Base-by-base conservation (phyloP, 2,113 vertebrate species). In the Caretta caretta region DNA sequence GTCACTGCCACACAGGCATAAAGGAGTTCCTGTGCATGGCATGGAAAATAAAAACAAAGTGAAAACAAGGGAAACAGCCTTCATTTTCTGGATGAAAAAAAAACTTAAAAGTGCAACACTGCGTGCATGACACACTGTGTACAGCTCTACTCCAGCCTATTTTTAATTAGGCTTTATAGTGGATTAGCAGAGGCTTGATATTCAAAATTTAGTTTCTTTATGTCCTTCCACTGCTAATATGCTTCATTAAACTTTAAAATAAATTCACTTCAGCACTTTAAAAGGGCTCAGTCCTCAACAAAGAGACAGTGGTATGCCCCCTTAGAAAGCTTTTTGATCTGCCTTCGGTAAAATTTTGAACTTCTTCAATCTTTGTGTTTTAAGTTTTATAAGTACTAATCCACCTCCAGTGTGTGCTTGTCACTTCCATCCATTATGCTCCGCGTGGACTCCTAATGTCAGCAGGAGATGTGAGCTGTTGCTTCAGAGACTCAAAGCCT, bases 61-160 rank as follows among this genome's bases (percentile, higher is more conserved):
- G 93, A 89, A 88, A 95, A 75, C 29, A 95, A 95, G 59, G 59
- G 69, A 92, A 80, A 95, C 42, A 6, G 79, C 87, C 96, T 94
- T 78, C 57, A 88, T 90, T 54, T 69, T 83, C 46, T 87, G 84
- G 42, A 22, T 91, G 76, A 88, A 85, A 35, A 88, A 85, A 35
- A 10, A 86, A n/a, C 31, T 4, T 65, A 2, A 31, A 65, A 65
- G n/a, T 65, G 16, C 16, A 69, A 69, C 11, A 57, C 10, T 42
- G 57, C 90, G 69, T 6, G 72, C 22, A 11, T 1, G 8, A 57
- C 42, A 89, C 85, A 56, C 62, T 83, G 29, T 49, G 72, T 27
- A 29, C 5, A 46, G 50, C 5, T 49, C 69, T 72, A 78, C 83
- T 38, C 56, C n/a, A 85, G n/a, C 46, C 35, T n/a, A n/a, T 69